Percentiles rank a stretch among this genome's conserved stretches.
Evolutionary conservation across 2,888 invertebrate genomes (phyloP).

Genomic region (Tetragonula carbonaria): DNA sequence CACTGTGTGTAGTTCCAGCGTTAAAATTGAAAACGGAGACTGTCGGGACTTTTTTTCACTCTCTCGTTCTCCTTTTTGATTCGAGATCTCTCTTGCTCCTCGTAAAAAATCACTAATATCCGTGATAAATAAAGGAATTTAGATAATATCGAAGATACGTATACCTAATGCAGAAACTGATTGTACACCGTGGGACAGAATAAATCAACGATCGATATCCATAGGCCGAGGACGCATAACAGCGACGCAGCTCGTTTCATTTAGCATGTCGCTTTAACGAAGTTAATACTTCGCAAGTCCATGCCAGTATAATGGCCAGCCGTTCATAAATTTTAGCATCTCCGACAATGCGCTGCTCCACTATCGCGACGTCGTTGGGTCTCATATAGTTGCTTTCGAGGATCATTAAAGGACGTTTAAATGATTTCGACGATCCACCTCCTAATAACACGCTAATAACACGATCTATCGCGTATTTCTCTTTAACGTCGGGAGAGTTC

Average conservation of each 20-base stretch:
- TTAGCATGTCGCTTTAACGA: constrained; percentile 64
- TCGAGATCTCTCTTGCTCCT: no score
- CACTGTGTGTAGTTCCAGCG: no score
- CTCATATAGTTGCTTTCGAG: constrained; percentile 26
- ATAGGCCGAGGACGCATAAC: constrained; percentile 16
- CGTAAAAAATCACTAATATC: not conserved
- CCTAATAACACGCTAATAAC: not conserved
- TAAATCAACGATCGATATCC: constrained; percentile 29
- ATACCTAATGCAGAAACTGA: not conserved
- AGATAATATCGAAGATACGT: not conserved
- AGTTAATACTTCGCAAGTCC: constrained; percentile 61
- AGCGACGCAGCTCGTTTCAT: constrained; percentile 49
- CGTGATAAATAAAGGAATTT: not conserved
- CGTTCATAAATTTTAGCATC: constrained; percentile 62
- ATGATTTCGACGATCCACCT: constrained; percentile 26
- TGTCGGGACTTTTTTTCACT: no score
- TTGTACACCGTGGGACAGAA: not conserved
- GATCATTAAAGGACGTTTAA: constrained; percentile 33
- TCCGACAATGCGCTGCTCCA: constrained; percentile 23
- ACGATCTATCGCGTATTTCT: no score
- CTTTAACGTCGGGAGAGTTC: no score
- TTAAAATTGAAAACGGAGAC: no score
- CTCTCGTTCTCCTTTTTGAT: no score
- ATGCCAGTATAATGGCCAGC: constrained; percentile 55
- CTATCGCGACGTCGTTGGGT: not conserved